Evolutionary conservation across 35 echinoderm and acorn worm genomes (phyloP).

Genomic region (Stichopus chloronotus): DNA sequence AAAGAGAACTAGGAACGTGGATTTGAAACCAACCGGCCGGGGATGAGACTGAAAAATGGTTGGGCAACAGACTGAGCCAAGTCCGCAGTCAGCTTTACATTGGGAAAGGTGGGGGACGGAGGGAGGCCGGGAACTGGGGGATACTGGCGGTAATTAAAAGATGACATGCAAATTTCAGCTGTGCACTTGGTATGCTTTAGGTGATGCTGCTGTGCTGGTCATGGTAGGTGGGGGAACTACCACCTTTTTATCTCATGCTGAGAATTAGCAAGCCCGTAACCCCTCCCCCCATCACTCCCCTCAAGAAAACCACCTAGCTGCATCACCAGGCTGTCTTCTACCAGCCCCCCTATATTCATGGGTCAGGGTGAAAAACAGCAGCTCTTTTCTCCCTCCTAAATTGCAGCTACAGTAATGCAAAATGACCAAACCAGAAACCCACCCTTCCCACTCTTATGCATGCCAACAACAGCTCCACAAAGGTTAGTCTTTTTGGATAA

Average conservation of each 20-base stretch:
- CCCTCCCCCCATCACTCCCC: neutral
- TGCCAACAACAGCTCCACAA: neutral
- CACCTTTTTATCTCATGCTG: slow-evolving; percentile 6
- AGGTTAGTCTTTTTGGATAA: slow-evolving; percentile 7
- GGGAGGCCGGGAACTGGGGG: neutral
- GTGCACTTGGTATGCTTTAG: too few species aligned
- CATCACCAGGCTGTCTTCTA: neutral
- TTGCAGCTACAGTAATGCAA: neutral
- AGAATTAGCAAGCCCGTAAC: neutral
- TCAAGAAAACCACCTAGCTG: neutral
- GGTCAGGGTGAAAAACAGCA: slow-evolving; percentile 1
- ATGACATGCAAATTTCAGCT: too few species aligned
- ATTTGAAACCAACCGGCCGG: neutral
- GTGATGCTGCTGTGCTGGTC: neutral
- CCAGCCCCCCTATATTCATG: neutral
- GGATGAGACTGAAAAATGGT: neutral
- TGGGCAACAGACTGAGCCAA: neutral
- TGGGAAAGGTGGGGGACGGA: neutral
- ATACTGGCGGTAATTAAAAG: too few species aligned
- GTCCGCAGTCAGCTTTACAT: neutral
- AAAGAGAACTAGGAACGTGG: neutral
- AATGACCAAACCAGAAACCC: neutral
- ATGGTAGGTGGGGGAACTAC: neutral
- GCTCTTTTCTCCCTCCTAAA: neutral
- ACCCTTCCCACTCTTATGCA: neutral